A percentile compares a stretch with the other conserved stretches of the same genome.
phyloP scores from a whole-genome alignment of 1,140 invertebrate genomes.

The Caerostris extrusa region DNA sequence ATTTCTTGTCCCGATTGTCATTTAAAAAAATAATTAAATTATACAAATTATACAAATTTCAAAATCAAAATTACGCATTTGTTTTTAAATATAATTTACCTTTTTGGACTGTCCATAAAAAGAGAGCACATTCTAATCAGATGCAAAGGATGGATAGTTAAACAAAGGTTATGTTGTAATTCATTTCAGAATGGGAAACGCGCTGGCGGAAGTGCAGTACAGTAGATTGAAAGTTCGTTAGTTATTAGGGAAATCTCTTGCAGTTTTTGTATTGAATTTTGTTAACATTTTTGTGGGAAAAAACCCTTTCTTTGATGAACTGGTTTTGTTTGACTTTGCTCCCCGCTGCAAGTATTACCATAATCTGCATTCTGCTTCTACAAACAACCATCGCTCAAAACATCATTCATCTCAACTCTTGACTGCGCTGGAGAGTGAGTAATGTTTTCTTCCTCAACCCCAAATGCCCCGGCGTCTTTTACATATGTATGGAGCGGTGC shows the following conservation, averaged over 20 bases:
- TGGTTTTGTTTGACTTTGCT: conserved; percentile 26
- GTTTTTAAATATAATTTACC: too few species aligned
- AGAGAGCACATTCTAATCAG: not conserved
- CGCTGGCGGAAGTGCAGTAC: not conserved
- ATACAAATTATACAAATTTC: too few species aligned
- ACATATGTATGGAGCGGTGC: conserved; percentile 43
- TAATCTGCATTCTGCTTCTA: conserved; percentile 30
- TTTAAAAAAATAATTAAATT: too few species aligned
- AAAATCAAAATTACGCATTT: too few species aligned
- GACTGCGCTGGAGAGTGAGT: not conserved
- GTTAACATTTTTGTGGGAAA: not conserved
- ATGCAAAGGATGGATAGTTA: not conserved
- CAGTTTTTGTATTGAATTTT: not conserved
- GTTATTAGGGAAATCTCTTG: not conserved
- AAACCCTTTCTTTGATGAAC: not conserved
- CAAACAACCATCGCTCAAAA: conserved; percentile 43
- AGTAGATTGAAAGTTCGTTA: not conserved
- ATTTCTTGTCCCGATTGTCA: too few species aligned
- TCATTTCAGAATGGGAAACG: not conserved
- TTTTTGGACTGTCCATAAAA: too few species aligned
- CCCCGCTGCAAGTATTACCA: conserved; percentile 12
- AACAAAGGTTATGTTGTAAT: not conserved
- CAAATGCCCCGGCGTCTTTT: conserved; percentile 35
- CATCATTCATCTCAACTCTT: conserved; percentile 28
- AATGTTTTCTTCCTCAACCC: conserved; percentile 60